Evolutionary conservation across 1,140 invertebrate genomes (phyloP), one percentile per base, ranked within the genome.

Genomic region (Aphaenogaster rudis): DNA sequence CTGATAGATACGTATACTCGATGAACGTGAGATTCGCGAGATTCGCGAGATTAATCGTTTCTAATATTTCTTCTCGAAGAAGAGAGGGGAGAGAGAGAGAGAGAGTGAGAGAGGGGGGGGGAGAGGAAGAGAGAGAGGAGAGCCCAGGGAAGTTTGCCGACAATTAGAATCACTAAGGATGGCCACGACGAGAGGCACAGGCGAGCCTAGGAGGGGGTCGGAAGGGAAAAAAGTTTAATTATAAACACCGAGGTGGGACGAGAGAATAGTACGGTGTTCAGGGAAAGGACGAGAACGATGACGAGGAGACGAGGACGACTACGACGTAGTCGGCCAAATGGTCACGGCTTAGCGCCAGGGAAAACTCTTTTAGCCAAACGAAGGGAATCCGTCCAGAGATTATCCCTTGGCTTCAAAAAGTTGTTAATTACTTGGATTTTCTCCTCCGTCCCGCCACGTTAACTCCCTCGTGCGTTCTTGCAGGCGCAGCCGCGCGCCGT

Each of bases 371-470:
- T 93, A 92, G 93, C 92, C 94, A 95, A 95, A 95, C 94, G 94
- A 95, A 95, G 95, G 94, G 94, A 95, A 95, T 95, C 93, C 92
- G 94, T 95, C 94, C 94, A 91, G 94, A 95, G 95, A 95, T 95
- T 95, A 95, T 95, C 95, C 94, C 86, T 91, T 85, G 92, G 95
- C 94, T 95, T 95, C 93, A 95, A 95, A 95, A 95, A 95, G 95
- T 95, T 95, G 95, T 95, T 95, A 95, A 95, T 95, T 95, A 95
- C 95, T 95, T 95, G 94, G 94, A 95, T 95, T 95, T 95, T 88
- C 92, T 93, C 93, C 89, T 90, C 87, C 90, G 86, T 89, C 91
- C 88, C 91, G 91, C 84, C 90, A 80, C 84, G 87, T 89, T 90
- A 89, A 87, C 91, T 86, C 90, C 88, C 69, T 36, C 72, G 87